These are phyloP conservation scores for Bugulina stolonifera DNA, from an alignment of 2,888 invertebrate species.

Conservation along the genomic window DNA sequence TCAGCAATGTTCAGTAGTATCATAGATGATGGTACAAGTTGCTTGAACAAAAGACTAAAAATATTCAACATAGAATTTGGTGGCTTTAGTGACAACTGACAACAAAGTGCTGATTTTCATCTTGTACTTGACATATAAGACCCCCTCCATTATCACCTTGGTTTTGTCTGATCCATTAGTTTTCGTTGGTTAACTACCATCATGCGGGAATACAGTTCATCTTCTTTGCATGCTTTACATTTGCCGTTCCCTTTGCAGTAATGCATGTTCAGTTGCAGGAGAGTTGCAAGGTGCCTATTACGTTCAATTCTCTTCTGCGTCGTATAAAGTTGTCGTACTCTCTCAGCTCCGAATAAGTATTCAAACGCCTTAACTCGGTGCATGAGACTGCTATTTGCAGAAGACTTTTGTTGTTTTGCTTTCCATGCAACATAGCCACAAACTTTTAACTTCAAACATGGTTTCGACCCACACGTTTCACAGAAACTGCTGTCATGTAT, in stretches of 20 bases:
- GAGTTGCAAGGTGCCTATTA: neutral
- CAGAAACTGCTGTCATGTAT: neutral
- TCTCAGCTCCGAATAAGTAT: neutral
- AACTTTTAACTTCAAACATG: neutral
- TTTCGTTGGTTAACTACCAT: neutral
- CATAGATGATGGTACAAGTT: no score
- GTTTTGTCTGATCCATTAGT: neutral
- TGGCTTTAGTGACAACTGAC: no score
- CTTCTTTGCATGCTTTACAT: neutral
- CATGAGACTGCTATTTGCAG: neutral
- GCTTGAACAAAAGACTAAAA: no score
- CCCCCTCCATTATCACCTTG: neutral
- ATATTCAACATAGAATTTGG: no score
- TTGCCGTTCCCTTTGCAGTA: neutral
- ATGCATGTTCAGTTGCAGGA: neutral
- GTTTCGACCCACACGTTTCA: neutral
- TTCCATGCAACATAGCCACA: neutral
- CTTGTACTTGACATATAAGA: neutral
- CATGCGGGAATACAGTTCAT: neutral
- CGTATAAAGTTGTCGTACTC: neutral
- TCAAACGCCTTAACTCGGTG: neutral
- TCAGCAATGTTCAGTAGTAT: no score
- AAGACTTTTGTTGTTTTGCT: neutral
- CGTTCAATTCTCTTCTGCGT: neutral
- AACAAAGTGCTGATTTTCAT: no score